Conservation (phyloP, 1,140 invertebrate species). For the Dermatophagoides farinae region DNA sequence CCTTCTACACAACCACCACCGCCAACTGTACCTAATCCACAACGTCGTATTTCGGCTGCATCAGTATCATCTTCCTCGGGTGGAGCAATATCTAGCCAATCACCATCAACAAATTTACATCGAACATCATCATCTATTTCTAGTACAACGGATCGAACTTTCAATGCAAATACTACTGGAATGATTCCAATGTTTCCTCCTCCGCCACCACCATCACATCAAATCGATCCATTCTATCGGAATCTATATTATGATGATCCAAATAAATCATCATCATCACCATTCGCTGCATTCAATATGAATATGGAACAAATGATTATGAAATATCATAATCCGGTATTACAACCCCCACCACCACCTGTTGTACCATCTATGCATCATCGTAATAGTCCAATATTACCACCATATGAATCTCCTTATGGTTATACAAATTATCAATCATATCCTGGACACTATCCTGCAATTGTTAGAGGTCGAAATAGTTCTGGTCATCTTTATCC, state of each 20-base stretch:
- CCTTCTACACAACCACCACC: background rate
- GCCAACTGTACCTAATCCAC: constrained; percentile 2
- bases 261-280: background rate
- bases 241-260: too few relatives aligned
- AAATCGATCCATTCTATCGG: background rate
- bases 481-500: background rate
- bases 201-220: background rate
- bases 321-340: background rate
- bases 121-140: background rate
- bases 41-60: background rate
- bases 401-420: background rate
- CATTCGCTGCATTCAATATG: background rate
- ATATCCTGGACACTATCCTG: background rate
- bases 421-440: background rate
- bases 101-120: background rate
- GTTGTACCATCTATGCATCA: background rate
- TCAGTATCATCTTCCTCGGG: background rate
- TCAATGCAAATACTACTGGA: background rate
- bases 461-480: background rate
- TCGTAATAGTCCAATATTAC: background rate
- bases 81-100: background rate
- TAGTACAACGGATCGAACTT: background rate
- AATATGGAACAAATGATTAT: constrained; percentile 9
- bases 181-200: background rate
- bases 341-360: background rate